Conservation (phyloP, 2,797 vertebrate genomes). For the Falco cherrug region DNA sequence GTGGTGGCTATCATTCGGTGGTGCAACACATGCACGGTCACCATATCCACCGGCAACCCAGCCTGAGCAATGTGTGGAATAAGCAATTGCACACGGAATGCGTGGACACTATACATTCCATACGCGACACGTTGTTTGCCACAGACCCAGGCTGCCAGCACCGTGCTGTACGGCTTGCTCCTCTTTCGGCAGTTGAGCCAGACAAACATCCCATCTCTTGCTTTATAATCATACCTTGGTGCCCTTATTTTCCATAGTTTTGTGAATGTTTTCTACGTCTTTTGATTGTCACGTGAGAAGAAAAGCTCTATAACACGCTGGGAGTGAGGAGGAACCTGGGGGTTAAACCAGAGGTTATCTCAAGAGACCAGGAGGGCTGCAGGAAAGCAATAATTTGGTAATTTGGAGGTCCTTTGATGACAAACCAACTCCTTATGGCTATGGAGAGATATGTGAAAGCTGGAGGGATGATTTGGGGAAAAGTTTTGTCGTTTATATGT, state of each 20-base stretch:
- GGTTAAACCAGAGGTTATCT: background rate
- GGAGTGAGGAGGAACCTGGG: background rate
- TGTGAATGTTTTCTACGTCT: background rate
- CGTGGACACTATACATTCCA: fast-evolving
- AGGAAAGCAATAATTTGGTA: background rate
- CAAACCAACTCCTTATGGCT: background rate
- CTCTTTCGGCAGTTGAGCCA: background rate
- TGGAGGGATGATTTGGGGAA: background rate
- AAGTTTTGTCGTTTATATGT: background rate
- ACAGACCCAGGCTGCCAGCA: background rate
- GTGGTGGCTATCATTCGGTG: background rate
- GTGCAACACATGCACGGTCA: fast-evolving
- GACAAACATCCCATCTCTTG: background rate
- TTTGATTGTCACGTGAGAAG: background rate
- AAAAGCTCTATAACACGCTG: background rate
- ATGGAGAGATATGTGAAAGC: background rate
- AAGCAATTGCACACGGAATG: background rate
- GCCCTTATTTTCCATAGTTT: background rate
- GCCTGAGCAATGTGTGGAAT: fast-evolving
- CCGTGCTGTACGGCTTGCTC: background rate
- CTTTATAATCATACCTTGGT: background rate
- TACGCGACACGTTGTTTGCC: background rate
- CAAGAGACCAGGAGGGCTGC: background rate
- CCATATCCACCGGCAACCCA: background rate
- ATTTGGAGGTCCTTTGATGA: background rate